Evolutionary conservation across 2,888 invertebrate species (phyloP), one percentile per base, ranked within the genome.

Genomic region (Minunthozetes semirufus): DNA sequence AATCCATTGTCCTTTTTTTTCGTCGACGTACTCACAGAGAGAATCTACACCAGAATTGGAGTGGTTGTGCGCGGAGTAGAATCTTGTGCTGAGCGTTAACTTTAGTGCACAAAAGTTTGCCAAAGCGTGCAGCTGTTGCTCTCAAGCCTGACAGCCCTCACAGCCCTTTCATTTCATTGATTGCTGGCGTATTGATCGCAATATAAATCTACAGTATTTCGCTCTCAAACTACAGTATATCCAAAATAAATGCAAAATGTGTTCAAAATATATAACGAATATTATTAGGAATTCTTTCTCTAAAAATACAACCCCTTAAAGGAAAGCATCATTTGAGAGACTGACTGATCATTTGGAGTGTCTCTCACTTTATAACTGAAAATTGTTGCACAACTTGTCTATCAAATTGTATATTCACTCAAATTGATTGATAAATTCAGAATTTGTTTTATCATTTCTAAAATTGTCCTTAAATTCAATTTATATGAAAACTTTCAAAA

Each of bases 111-210:
- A 63, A 63, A 42, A 63, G 33, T 63, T 63, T 33, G 63, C 33
- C 63, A 33, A 33, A 63, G n/a, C 63, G 63, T 63, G 33, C 63
- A 63, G 63, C 63, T 63, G 63, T 63, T 63, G 63, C 63, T 63
- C 63, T 63, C 63, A 50, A 50, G 50, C 56, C 56, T 22, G 22
- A 56, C 56, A 56, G 22, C 56, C 56, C 56, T 56, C 56, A 56
- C 56, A 63, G 63, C 63, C 63, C 63, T 63, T 63, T 63, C 63
- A 63, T 63, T 63, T 63, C 63, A 63, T 63, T 63, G 63, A 63
- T 63, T 63, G 63, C 63, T 38, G 38, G 63, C 63, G 63, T 63
- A 63, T 63, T 63, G 63, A 63, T 63, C 63, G 63, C 19, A 33
- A 63, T 38, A 63, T 63, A 29, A 63, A 63, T 63, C 63, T 63